A percentile compares a stretch with the other conserved stretches of the same genome.
Conservation (phyloP, 2,797 vertebrate species). For the Lerista edwardsae region DNA sequence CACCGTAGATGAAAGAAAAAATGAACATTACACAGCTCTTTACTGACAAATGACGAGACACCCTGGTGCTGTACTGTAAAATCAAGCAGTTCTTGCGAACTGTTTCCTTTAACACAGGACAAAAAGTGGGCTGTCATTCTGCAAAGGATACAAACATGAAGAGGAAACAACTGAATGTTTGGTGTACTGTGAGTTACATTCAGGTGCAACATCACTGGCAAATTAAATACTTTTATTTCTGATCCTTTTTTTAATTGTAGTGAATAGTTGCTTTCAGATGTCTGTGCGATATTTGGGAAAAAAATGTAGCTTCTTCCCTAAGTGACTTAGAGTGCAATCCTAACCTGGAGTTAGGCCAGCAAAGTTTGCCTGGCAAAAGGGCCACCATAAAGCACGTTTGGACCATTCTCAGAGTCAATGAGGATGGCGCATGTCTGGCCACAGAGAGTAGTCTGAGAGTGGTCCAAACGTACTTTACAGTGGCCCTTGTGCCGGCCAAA, state of each 20-base stretch:
- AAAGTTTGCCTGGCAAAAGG: too few species aligned
- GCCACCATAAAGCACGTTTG: too few species aligned
- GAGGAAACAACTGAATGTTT: accelerated
- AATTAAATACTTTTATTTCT: neutral
- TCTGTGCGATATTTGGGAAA: neutral
- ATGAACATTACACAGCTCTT: neutral
- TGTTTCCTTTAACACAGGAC: neutral
- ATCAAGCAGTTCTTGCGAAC: neutral
- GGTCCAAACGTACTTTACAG: too few species aligned
- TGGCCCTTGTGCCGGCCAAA: too few species aligned
- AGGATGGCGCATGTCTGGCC: too few species aligned
- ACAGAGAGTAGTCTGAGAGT: too few species aligned
- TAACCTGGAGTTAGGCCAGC: too few species aligned
- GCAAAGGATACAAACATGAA: neutral
- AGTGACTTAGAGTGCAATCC: too few species aligned
- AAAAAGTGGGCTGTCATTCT: neutral
- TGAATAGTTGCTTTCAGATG: neutral
- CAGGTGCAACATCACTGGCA: neutral
- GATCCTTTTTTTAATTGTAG: neutral
- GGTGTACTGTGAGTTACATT: accelerated
- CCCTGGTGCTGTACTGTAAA: neutral
- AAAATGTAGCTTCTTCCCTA: accelerated
- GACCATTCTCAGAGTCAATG: too few species aligned
- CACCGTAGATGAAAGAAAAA: neutral
- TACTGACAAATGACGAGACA: neutral